Percentiles rank a stretch among this genome's conserved stretches.
Conservation (phyloP, 2,888 invertebrate genomes). For the Sphaerophoria rueppellii region DNA sequence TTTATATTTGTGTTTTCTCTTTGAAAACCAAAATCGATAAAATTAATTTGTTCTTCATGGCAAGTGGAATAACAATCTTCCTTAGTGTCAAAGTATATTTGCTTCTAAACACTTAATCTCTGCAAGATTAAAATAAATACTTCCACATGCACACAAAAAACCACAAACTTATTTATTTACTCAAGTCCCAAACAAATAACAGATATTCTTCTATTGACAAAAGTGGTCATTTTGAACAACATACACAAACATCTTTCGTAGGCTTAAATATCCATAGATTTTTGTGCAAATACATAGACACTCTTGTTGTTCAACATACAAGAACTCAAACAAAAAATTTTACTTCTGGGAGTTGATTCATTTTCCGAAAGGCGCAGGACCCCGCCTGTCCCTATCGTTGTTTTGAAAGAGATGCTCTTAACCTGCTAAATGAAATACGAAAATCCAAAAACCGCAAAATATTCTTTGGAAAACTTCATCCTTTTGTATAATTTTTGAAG, state of each 20-base stretch:
- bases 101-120: conserved; percentile 2
- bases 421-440: background rate
- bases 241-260: background rate
- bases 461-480: background rate
- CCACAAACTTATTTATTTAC: background rate
- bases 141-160: background rate
- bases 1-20: background rate
- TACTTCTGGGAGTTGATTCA: background rate
- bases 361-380: background rate
- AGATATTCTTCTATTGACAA: conserved; percentile 2
- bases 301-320: background rate
- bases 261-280: background rate
- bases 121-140: conserved; percentile 10
- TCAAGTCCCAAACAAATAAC: background rate
- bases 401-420: background rate
- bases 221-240: conserved; percentile 5
- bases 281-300: background rate
- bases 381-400: background rate
- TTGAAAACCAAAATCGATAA: background rate
- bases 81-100: background rate
- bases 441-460: background rate
- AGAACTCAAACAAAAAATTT: background rate
- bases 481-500: background rate
- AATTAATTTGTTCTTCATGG: background rate
- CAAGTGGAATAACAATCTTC: background rate